Evolutionary conservation across 1,140 invertebrate species (phyloP).

Genomic region (Euwallacea fornicatus): DNA sequence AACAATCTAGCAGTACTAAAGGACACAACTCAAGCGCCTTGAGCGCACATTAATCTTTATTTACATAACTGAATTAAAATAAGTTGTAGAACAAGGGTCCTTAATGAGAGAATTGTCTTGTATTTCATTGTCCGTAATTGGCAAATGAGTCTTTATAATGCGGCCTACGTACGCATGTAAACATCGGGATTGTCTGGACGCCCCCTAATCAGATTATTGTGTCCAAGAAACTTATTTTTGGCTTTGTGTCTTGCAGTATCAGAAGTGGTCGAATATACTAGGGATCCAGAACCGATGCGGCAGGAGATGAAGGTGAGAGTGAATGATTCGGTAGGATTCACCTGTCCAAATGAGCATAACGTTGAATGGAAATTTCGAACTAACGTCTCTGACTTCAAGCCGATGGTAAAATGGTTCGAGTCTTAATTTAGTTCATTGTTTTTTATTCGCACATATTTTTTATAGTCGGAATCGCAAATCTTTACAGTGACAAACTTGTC

Average conservation of each 20-base stretch:
- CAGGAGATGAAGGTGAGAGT: constrained; percentile 1
- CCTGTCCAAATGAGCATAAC: constrained; percentile 16
- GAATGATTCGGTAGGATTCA: constrained; percentile 15
- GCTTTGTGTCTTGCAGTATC: neutral
- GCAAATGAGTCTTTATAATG: constrained; percentile 13
- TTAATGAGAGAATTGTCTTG: constrained; percentile 28
- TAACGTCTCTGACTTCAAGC: constrained; percentile 8
- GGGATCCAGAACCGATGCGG: neutral
- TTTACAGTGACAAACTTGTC: constrained; percentile 19
- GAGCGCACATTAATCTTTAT: constrained; percentile 17
- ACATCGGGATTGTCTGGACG: constrained; percentile 10
- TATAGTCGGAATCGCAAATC: constrained; percentile 15
- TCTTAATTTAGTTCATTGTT: neutral
- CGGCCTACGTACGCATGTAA: constrained; percentile 5
- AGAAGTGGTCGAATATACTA: too few relatives aligned
- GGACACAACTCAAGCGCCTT: neutral
- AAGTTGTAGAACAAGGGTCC: constrained; percentile 6
- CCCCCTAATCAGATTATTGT: constrained; percentile 4
- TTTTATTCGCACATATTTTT: neutral
- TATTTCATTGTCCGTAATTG: constrained; percentile 27
- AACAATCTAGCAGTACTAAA: too few relatives aligned
- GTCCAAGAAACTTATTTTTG: neutral
- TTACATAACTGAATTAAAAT: constrained; percentile 21
- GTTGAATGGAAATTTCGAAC: constrained; percentile 28
- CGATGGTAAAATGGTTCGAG: neutral